These are phyloP conservation scores for Heteractis magnifica DNA, from an alignment of 92 coral and sea anemone species.

Conservation along the genomic window DNA sequence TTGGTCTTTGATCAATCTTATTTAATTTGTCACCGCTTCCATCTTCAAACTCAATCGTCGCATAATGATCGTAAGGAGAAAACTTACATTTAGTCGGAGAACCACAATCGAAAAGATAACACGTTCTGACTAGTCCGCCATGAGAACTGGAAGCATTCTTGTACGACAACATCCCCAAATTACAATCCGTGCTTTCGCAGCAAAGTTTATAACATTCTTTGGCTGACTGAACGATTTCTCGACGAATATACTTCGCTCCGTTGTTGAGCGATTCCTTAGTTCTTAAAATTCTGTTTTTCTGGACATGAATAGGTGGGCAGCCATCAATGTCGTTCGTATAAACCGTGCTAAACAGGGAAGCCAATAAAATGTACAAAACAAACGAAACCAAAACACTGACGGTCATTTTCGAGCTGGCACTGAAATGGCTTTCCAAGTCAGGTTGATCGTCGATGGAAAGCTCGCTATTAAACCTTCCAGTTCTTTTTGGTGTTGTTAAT, in stretches of 20 bases:
- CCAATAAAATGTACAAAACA: constrained; percentile 54
- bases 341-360: constrained; percentile 41
- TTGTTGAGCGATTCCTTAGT: constrained; percentile 51
- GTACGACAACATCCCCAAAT: constrained; percentile 72
- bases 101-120: constrained; percentile 80
- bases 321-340: constrained; percentile 26
- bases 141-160: constrained; percentile 19
- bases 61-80: constrained; percentile 62
- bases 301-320: constrained; percentile 61
- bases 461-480: background rate
- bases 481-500: background rate
- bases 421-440: constrained; percentile 35
- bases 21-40: constrained; percentile 5
- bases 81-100: constrained; percentile 61
- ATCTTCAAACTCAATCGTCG: constrained; percentile 57
- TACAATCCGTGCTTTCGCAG: constrained; percentile 56
- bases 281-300: constrained; percentile 61
- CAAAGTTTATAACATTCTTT: constrained; percentile 69
- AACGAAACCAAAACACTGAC: constrained; percentile 19
- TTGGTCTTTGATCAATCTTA: background rate
- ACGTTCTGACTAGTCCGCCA: constrained; percentile 34
- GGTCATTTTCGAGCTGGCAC: constrained; percentile 41
- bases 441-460: background rate
- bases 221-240: constrained; percentile 33
- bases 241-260: constrained; percentile 60